Evolutionary conservation across 2,797 vertebrate species (phyloP).

Genomic region (Pseudomugil tenellus): DNA sequence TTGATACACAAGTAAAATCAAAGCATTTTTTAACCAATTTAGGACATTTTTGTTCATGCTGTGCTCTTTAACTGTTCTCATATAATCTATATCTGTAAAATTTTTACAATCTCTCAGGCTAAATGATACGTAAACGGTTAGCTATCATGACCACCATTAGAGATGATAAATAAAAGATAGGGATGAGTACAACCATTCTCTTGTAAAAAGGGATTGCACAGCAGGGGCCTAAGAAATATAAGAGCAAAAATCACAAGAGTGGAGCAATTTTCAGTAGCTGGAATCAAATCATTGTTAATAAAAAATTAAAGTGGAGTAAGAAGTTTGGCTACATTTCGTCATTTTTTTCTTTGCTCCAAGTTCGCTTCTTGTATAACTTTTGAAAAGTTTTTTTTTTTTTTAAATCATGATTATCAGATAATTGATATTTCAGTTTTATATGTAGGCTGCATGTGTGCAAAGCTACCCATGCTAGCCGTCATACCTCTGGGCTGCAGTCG

Average conservation of each 20-base stretch:
- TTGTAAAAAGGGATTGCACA: slow-evolving; percentile 44
- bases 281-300: slow-evolving; percentile 55
- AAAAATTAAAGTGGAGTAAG: slow-evolving; percentile 37
- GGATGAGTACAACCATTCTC: slow-evolving; percentile 49
- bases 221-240: slow-evolving; percentile 52
- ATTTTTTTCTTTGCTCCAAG: slow-evolving; percentile 1
- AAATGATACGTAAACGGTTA: slow-evolving; percentile 56
- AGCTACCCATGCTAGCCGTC: slow-evolving; percentile 12
- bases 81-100: slow-evolving; percentile 53
- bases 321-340: slow-evolving; percentile 2
- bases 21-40: slow-evolving; percentile 36
- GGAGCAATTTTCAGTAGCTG: slow-evolving; percentile 53
- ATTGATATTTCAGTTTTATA: neutral
- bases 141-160: slow-evolving; percentile 57
- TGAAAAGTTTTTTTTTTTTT: neutral
- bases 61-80: slow-evolving; percentile 36
- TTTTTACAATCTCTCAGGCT: slow-evolving; percentile 59
- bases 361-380: slow-evolving; percentile 2
- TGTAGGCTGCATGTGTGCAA: neutral
- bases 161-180: slow-evolving; percentile 68
- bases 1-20: slow-evolving; percentile 25
- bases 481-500: slow-evolving; percentile 91
- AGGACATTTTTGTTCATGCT: slow-evolving; percentile 28
- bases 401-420: neutral
- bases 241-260: slow-evolving; percentile 37